These are phyloP conservation scores for Trichonephila clavata DNA, from an alignment of 1,140 invertebrate genomes.

Conservation along the genomic window DNA sequence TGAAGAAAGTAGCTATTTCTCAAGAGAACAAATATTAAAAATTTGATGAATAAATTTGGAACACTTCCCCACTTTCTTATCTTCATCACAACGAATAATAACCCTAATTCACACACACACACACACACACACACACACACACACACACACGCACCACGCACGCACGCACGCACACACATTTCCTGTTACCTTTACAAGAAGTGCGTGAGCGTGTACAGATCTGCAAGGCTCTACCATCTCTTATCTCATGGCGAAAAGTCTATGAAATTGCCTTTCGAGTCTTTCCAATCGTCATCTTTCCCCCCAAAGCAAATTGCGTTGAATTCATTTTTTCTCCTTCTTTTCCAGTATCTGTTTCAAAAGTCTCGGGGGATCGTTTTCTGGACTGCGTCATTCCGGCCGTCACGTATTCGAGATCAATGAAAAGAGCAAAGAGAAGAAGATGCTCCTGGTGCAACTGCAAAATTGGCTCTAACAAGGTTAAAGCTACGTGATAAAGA, in stretches of 20 bases:
- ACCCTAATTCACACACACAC: background rate
- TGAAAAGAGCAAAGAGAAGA: conserved; percentile 25
- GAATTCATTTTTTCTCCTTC: background rate
- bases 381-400: background rate
- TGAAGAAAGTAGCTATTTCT: no score
- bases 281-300: conserved; percentile 31
- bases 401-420: conserved; percentile 64
- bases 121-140: no score
- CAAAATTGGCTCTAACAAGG: conserved; percentile 75
- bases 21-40: no score
- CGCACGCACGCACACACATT: no score
- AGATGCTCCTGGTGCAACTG: conserved; percentile 30
- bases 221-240: no score
- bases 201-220: no score
- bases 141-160: no score
- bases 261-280: background rate
- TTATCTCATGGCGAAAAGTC: background rate
- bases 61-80: no score
- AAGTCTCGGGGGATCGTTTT: conserved; percentile 60
- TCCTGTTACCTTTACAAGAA: background rate
- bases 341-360: conserved; percentile 49
- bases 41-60: no score
- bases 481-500: conserved; percentile 75
- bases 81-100: background rate
- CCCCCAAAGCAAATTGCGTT: conserved; percentile 29